phyloP scores from a whole-genome alignment of 2,888 invertebrate species.

The Spatulosminthurus flaviceps region DNA sequence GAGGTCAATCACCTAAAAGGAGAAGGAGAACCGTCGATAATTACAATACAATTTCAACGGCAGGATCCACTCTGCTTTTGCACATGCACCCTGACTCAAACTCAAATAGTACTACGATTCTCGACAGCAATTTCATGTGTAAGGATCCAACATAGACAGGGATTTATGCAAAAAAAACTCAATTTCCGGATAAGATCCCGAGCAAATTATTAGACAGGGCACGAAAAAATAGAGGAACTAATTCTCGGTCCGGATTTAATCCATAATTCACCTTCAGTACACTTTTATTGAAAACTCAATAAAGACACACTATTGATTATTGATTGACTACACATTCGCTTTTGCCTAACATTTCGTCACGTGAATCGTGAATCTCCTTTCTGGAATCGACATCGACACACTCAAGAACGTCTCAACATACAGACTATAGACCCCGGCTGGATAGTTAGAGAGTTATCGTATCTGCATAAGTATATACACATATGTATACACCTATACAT shows the following conservation, averaged over 20 bases:
- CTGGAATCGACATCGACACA: constrained; percentile 17
- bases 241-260: no score
- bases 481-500: no score
- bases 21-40: constrained; percentile 4
- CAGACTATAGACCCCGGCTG: not conserved
- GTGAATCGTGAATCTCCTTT: constrained; percentile 27
- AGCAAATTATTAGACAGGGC: no score
- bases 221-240: no score
- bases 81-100: not conserved
- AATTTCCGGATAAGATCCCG: no score
- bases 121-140: not conserved
- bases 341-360: constrained; percentile 38
- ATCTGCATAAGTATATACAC: no score
- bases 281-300: no score
- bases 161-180: no score
- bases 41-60: constrained; percentile 15
- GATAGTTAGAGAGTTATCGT: no score
- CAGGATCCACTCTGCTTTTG: not conserved
- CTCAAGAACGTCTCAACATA: not conserved
- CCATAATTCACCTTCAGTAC: no score
- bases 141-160: no score
- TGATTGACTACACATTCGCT: constrained; percentile 30
- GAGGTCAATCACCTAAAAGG: constrained; percentile 9
- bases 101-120: not conserved
- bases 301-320: constrained; percentile 23